These are phyloP conservation scores for Phyllostomus discolor DNA, from an alignment of 2,113 vertebrate genomes.

Conservation along the genomic window DNA sequence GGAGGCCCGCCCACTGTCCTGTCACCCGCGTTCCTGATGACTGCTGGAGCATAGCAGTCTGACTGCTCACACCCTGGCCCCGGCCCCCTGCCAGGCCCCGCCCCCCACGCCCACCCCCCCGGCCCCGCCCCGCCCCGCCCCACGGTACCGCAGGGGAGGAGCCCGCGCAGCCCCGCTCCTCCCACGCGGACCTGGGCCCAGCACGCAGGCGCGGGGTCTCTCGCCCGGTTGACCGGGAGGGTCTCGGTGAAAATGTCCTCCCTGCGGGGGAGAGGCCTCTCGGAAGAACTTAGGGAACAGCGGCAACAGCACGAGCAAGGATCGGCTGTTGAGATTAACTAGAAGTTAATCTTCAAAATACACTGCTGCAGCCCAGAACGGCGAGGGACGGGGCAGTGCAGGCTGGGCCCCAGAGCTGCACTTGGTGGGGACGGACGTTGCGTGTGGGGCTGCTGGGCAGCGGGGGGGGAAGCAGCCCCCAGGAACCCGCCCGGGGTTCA, in stretches of 20 bases:
- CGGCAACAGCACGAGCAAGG: background rate
- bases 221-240: background rate
- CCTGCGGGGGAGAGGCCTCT: background rate
- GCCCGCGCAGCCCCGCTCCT: no score
- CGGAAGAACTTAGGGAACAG: background rate
- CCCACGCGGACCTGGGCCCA: background rate
- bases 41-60: background rate
- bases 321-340: background rate
- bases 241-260: background rate
- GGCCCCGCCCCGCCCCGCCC: background rate
- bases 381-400: no score
- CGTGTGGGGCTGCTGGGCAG: background rate
- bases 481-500: background rate
- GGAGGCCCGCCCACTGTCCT: background rate
- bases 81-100: no score
- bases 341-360: background rate
- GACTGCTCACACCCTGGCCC: background rate
- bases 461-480: background rate
- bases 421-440: background rate
- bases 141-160: fast-evolving
- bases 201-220: no score
- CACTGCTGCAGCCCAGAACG: background rate
- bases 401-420: background rate
- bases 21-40: background rate
- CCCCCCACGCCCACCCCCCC: no score